Percentiles rank a stretch among this genome's conserved stretches.
Conservation (phyloP, 2,113 vertebrate genomes). For the Caretta caretta region DNA sequence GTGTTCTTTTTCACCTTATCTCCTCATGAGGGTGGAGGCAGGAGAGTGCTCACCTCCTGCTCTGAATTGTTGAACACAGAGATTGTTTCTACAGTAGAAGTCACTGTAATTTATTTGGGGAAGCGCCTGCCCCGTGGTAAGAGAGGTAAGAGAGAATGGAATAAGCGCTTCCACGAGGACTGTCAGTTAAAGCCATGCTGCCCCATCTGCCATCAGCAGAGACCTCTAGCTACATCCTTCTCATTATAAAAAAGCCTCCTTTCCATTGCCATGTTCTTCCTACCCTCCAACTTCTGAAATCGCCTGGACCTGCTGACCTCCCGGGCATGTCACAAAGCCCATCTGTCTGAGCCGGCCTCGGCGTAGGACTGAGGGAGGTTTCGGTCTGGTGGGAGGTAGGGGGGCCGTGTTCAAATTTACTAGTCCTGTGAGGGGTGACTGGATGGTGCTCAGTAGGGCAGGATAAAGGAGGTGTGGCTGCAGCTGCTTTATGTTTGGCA, state of each 20-base stretch:
- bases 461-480: not conserved
- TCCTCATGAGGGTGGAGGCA: not conserved
- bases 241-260: not conserved
- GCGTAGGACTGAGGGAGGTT: not conserved
- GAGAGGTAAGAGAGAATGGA: not conserved
- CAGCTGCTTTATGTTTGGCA: not conserved
- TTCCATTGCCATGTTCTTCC: fast-evolving
- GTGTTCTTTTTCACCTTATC: not conserved
- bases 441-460: not conserved
- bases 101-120: not conserved
- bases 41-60: not conserved
- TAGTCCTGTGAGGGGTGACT: not conserved
- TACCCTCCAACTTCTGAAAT: not conserved
- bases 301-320: not conserved
- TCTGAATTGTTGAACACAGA: not conserved
- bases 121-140: not conserved
- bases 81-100: not conserved
- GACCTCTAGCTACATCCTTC: not conserved
- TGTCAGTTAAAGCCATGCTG: not conserved
- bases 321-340: not conserved
- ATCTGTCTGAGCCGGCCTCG: not conserved
- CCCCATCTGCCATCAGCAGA: not conserved
- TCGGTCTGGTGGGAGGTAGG: not conserved
- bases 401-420: not conserved
- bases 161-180: not conserved